Conservation (phyloP, 2,888 invertebrate species). For the Iphiclides podalirius region DNA sequence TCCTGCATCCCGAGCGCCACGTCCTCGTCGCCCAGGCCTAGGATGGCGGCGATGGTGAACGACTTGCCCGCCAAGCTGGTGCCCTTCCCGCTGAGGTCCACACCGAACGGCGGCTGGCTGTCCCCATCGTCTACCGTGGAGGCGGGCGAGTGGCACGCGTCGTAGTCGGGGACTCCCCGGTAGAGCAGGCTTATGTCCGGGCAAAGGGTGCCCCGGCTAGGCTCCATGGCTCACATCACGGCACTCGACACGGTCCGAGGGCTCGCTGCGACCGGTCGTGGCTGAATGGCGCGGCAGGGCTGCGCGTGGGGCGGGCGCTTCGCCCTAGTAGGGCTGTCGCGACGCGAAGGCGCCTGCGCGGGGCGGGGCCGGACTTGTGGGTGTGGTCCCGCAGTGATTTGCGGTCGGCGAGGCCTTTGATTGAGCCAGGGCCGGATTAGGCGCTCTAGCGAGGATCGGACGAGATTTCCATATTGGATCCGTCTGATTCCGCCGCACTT, state of each 20-base stretch:
- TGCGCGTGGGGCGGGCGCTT: slow-evolving; percentile 29
- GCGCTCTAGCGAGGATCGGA: too few species aligned
- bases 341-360: slow-evolving; percentile 56
- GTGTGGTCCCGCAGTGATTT: slow-evolving; percentile 75
- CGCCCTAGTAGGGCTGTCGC: slow-evolving; percentile 50
- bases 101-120: slow-evolving; percentile 62
- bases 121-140: slow-evolving; percentile 66
- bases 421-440: slow-evolving; percentile 53
- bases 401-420: slow-evolving; percentile 72
- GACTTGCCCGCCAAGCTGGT: slow-evolving; percentile 82
- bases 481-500: too few species aligned
- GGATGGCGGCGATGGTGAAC: slow-evolving; percentile 93
- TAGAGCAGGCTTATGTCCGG: neutral
- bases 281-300: slow-evolving; percentile 45
- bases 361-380: slow-evolving; percentile 61
- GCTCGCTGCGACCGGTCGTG: neutral
- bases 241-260: too few species aligned
- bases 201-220: neutral
- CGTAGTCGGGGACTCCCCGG: neutral
- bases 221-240: slow-evolving; percentile 34
- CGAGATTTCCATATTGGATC: too few species aligned
- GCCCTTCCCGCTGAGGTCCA: slow-evolving; percentile 66
- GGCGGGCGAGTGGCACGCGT: slow-evolving; percentile 44
- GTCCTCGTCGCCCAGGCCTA: slow-evolving; percentile 83
- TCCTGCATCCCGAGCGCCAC: slow-evolving; percentile 79